phyloP scores from a whole-genome alignment of 92 coral and sea anemone genomes.

The Phenganax marumi region DNA sequence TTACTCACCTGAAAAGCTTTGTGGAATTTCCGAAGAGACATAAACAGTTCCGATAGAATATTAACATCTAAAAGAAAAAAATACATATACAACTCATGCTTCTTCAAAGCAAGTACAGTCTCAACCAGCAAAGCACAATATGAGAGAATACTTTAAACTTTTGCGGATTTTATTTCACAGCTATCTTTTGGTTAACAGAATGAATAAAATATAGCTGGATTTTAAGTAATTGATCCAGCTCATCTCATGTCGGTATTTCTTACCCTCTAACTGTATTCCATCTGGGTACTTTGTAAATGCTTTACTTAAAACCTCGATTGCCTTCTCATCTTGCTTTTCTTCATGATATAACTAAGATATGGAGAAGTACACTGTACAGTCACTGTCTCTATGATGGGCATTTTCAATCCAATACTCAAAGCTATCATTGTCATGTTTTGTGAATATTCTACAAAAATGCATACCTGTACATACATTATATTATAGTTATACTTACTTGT shows the following conservation, averaged over 20 bases:
- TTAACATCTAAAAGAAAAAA: slow-evolving; percentile 63
- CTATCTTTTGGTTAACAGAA: too few species aligned
- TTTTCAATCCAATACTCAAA: background rate
- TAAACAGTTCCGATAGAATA: slow-evolving; percentile 79
- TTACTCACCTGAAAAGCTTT: slow-evolving; percentile 71
- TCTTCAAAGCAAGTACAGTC: too few species aligned
- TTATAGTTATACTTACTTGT: slow-evolving; percentile 50
- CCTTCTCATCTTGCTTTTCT: slow-evolving; percentile 60
- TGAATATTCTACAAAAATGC: background rate
- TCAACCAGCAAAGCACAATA: too few species aligned
- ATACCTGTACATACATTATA: background rate
- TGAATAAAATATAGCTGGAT: too few species aligned
- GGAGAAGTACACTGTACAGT: background rate
- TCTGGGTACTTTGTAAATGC: slow-evolving; percentile 75
- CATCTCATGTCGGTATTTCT: background rate
- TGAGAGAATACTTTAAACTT: too few species aligned
- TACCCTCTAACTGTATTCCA: slow-evolving; percentile 61
- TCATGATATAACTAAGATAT: slow-evolving; percentile 75
- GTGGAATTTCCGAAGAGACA: slow-evolving; percentile 69
- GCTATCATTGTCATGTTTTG: background rate
- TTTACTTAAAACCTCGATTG: slow-evolving; percentile 59
- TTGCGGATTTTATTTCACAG: too few species aligned
- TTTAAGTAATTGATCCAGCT: too few species aligned
- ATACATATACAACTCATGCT: background rate
- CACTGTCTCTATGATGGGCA: background rate